phyloP scores from a whole-genome alignment of 2,888 invertebrate species.

The Machimus atricapillus region DNA sequence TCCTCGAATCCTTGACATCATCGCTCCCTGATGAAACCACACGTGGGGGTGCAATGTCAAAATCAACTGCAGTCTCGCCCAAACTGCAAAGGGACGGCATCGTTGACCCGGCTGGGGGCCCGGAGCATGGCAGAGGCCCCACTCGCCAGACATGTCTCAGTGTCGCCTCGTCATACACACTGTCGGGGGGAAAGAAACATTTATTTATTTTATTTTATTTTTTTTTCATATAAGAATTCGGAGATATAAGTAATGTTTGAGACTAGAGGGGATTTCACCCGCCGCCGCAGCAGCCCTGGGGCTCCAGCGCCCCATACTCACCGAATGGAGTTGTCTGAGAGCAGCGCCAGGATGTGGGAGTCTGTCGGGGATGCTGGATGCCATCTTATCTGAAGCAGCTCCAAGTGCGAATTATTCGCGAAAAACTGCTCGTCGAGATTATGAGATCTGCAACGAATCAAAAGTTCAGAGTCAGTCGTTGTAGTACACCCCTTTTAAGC shows the following conservation, averaged over 20 bases:
- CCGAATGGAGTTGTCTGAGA: conserved; percentile 88
- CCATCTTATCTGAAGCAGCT: conserved; percentile 80
- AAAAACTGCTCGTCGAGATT: conserved; percentile 78
- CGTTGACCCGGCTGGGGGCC: conserved; percentile 51
- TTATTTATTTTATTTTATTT: neutral
- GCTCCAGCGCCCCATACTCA: conserved; percentile 56
- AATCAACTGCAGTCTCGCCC: conserved; percentile 88
- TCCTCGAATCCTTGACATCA: conserved; percentile 44
- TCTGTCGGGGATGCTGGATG: conserved; percentile 82
- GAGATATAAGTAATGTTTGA: neutral
- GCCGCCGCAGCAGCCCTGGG: neutral
- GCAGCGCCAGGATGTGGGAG: conserved; percentile 79
- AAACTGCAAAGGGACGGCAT: conserved; percentile 64
- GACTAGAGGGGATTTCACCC: neutral
- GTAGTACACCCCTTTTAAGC: neutral
- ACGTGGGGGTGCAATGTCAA: conserved; percentile 75
- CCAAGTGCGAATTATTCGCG: conserved; percentile 71
- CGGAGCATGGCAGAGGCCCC: conserved; percentile 60
- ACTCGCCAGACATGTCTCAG: conserved; percentile 65
- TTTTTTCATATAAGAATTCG: neutral
- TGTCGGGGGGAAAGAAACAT: neutral
- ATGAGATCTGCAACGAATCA: conserved; percentile 68
- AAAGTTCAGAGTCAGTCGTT: neutral
- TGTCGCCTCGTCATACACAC: conserved; percentile 60
- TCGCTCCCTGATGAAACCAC: conserved; percentile 42